phyloP scores from a whole-genome alignment of 2,113 vertebrate species.

The Aythya baeri region DNA sequence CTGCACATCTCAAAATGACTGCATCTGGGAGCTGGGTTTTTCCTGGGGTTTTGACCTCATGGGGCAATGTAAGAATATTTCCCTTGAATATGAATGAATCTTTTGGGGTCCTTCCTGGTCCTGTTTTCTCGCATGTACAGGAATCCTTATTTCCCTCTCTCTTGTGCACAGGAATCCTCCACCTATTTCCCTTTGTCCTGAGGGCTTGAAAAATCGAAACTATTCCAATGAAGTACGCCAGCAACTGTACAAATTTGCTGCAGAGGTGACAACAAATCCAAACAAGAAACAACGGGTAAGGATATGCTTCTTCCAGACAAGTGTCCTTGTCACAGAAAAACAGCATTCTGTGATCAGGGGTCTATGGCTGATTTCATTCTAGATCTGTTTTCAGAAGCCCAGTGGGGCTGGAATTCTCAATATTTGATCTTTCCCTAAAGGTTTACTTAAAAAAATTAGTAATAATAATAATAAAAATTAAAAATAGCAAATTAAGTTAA shows the following conservation, averaged over 20 bases:
- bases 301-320: background rate
- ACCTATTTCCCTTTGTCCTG: conserved; percentile 66
- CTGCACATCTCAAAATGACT: background rate
- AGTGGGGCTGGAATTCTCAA: background rate
- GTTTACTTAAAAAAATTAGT: background rate
- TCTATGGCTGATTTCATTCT: background rate
- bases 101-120: background rate
- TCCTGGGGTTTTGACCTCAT: background rate
- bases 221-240: conserved; percentile 47
- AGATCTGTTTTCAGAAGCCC: background rate
- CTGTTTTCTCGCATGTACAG: background rate
- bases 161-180: conserved; percentile 69
- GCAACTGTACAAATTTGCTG: conserved; percentile 56
- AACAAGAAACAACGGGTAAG: conserved; percentile 68
- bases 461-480: background rate
- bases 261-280: conserved; percentile 56
- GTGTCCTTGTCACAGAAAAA: background rate
- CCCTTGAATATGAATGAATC: background rate
- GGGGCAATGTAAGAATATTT: background rate
- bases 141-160: conserved; percentile 60
- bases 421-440: background rate
- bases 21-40: background rate
- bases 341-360: rapidly evolving
- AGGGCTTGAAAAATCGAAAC: conserved; percentile 58
- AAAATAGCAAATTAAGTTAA: background rate